Conservation (phyloP, 1,140 invertebrate species). For the Bombus ignitus region DNA sequence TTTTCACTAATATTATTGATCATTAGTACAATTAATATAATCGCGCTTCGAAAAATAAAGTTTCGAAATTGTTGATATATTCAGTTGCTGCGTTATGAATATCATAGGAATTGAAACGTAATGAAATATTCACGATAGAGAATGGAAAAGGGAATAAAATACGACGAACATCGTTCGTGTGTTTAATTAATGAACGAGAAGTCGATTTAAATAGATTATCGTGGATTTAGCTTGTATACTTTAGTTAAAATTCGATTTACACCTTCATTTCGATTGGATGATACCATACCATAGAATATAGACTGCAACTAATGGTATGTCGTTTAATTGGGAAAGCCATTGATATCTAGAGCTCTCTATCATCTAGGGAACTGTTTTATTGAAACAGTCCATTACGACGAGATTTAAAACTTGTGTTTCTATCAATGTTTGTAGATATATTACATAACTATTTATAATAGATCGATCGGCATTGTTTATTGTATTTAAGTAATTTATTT, state of each 20-base stretch:
- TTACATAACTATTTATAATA: background rate
- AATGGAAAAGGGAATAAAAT: background rate
- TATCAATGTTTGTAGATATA: background rate
- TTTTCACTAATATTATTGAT: too few species aligned
- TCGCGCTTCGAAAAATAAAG: too few species aligned
- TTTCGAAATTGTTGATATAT: too few species aligned
- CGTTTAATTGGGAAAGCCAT: slow-evolving; percentile 3
- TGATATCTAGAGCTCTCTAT: background rate
- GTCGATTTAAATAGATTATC: background rate
- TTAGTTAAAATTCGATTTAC: slow-evolving; percentile 11
- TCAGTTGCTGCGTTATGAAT: too few species aligned
- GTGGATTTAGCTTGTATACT: background rate
- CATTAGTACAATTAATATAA: too few species aligned
- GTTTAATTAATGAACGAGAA: background rate
- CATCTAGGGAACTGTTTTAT: slow-evolving; percentile 2
- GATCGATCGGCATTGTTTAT: too few species aligned
- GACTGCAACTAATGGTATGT: background rate
- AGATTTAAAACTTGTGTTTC: background rate
- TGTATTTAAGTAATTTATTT: too few species aligned
- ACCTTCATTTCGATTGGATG: background rate
- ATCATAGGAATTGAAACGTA: too few species aligned
- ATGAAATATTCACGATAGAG: background rate
- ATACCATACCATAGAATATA: background rate
- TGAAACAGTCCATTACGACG: background rate
- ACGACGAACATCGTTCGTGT: background rate